Percentiles rank a stretch among this genome's conserved stretches.
phyloP scores from a whole-genome alignment of 2,888 invertebrate species.

The Mesopsocus fuscifrons region DNA sequence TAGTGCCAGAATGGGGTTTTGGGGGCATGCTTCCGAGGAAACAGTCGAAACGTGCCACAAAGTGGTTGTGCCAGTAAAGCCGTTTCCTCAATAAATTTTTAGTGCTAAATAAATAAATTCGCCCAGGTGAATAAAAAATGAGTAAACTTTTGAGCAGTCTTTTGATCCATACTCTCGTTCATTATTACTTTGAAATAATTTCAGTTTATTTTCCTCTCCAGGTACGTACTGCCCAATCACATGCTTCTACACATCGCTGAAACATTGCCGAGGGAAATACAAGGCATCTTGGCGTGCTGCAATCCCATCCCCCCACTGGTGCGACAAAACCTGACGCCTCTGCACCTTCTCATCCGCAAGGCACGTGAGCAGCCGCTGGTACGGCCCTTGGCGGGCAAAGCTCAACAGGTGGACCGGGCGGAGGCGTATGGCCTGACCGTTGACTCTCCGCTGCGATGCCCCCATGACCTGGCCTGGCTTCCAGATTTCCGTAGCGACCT shows the following conservation, averaged over 20 bases:
- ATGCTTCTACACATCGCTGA: slow-evolving; percentile 86
- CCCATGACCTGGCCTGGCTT: slow-evolving; percentile 36
- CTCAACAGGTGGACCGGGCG: slow-evolving; percentile 21
- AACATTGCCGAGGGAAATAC: slow-evolving; percentile 71
- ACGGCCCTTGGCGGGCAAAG: slow-evolving; percentile 30
- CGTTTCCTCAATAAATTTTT: too few species aligned
- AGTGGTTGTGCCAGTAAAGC: too few species aligned
- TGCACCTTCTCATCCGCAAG: slow-evolving; percentile 46
- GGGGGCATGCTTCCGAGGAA: too few species aligned
- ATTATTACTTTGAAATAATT: too few species aligned
- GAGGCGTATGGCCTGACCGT: slow-evolving; percentile 23
- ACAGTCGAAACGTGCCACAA: too few species aligned
- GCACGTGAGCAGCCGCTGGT: slow-evolving; percentile 49
- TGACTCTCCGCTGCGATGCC: slow-evolving; percentile 36
- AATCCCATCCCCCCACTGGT: slow-evolving; percentile 76
- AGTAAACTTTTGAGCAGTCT: too few species aligned
- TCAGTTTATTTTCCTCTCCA: slow-evolving; percentile 25
- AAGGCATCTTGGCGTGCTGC: slow-evolving; percentile 84
- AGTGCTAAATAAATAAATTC: too few species aligned
- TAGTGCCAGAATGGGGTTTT: too few species aligned
- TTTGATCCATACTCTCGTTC: too few species aligned
- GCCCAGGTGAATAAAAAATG: too few species aligned
- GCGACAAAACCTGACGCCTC: slow-evolving; percentile 32
- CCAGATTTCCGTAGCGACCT: slow-evolving; percentile 35
- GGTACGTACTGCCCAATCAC: slow-evolving; percentile 88